Percentiles rank a stretch among this genome's conserved stretches.
These are phyloP conservation scores for Tachina grossa DNA, from an alignment of 2,888 invertebrate species.

Conservation along the genomic window DNA sequence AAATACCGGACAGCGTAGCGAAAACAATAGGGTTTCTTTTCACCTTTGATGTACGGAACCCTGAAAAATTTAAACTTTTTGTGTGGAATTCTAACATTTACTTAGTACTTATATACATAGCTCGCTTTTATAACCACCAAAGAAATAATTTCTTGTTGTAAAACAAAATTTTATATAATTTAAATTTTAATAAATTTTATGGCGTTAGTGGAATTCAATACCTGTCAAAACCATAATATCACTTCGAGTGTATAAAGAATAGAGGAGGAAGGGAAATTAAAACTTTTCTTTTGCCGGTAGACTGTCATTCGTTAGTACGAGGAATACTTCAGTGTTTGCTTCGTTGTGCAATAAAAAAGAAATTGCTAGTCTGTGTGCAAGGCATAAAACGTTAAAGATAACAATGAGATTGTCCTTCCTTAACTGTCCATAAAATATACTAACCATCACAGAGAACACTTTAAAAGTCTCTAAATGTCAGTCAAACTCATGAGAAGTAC, in stretches of 20 bases:
- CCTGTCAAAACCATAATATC: slow-evolving; percentile 63
- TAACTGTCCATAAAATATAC: slow-evolving; percentile 14
- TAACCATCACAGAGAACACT: not conserved
- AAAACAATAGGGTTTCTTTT: too few species aligned
- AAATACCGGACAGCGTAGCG: too few species aligned
- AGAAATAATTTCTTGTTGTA: slow-evolving; percentile 12
- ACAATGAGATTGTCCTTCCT: not conserved
- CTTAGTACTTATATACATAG: too few species aligned
- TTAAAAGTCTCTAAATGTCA: slow-evolving; percentile 40
- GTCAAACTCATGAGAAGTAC: slow-evolving; percentile 49
- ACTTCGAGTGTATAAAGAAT: slow-evolving; percentile 20
- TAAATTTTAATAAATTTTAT: slow-evolving; percentile 59
- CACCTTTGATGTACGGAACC: too few species aligned
- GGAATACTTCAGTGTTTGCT: not conserved
- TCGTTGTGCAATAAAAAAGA: not conserved
- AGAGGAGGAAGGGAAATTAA: slow-evolving; percentile 1
- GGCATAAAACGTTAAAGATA: not conserved
- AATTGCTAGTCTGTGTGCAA: not conserved
- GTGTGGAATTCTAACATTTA: too few species aligned
- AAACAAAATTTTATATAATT: not conserved
- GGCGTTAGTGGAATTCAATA: slow-evolving; percentile 59
- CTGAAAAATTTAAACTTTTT: too few species aligned
- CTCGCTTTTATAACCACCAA: too few species aligned
- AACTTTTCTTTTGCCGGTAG: not conserved
- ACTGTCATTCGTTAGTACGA: not conserved